These are phyloP conservation scores for Mallotus villosus DNA, from an alignment of 2,797 vertebrate species.

Conservation along the genomic window DNA sequence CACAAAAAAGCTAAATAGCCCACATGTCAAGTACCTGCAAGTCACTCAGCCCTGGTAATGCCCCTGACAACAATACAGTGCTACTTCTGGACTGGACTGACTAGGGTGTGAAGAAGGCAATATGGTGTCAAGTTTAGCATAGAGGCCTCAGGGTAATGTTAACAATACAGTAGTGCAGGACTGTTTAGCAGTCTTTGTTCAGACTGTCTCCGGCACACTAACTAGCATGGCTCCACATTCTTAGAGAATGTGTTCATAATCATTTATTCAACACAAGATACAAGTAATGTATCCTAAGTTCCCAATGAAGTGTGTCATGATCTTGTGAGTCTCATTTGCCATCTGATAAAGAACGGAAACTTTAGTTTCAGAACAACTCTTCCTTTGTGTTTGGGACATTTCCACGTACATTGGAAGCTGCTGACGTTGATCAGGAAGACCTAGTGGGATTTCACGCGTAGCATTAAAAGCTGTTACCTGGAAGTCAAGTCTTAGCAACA, in stretches of 20 bases:
- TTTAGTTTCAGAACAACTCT: conserved; percentile 1
- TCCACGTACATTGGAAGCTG: not conserved
- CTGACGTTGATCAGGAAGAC: conserved; percentile 31
- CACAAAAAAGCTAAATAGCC: not conserved
- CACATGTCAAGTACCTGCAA: conserved; percentile 22
- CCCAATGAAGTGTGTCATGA: conserved; percentile 13
- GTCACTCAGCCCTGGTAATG: conserved; percentile 11
- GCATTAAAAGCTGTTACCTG: conserved; percentile 13
- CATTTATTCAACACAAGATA: not conserved
- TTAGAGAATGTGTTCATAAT: too few relatives aligned
- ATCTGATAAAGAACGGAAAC: conserved; percentile 4
- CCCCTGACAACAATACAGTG: conserved; percentile 6
- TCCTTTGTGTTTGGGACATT: conserved; percentile 14
- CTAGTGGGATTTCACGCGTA: conserved; percentile 7
- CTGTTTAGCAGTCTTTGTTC: too few relatives aligned
- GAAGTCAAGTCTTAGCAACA: conserved; percentile 7
- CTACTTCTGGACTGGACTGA: conserved; percentile 8
- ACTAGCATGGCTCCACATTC: too few relatives aligned
- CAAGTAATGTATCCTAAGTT: not conserved
- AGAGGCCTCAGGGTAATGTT: too few relatives aligned
- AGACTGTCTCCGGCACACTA: too few relatives aligned
- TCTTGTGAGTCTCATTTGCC: conserved; percentile 27
- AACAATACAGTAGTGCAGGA: too few relatives aligned
- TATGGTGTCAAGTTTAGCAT: not conserved
- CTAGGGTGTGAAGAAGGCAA: conserved; percentile 21